Conservation (phyloP, 1,140 invertebrate species). For the Hycleus cichorii region DNA sequence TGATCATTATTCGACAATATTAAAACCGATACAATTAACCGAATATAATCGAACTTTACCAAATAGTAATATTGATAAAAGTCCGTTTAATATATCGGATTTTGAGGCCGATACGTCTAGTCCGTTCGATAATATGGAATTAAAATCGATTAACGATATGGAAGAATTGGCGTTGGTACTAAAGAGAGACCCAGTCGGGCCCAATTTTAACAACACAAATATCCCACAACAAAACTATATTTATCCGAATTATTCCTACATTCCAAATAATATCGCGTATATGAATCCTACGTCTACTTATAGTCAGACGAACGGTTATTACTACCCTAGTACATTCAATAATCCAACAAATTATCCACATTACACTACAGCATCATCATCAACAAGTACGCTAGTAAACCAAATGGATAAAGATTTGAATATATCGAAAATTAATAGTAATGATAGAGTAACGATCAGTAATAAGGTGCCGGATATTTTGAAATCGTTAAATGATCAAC, state of each 20-base stretch:
- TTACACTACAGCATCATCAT: too few relatives aligned
- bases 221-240: background rate
- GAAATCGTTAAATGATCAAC: slow-evolving; percentile 60
- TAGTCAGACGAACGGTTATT: slow-evolving; percentile 18
- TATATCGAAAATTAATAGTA: background rate
- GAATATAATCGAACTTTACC: slow-evolving; percentile 3
- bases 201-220: background rate
- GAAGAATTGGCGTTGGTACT: slow-evolving; percentile 72
- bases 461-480: slow-evolving; percentile 66
- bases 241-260: background rate
- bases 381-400: too few relatives aligned
- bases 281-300: slow-evolving; percentile 43
- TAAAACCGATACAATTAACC: slow-evolving; percentile 32
- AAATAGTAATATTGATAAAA: slow-evolving; percentile 26
- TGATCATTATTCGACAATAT: slow-evolving; percentile 27
- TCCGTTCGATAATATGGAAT: slow-evolving; percentile 83
- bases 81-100: slow-evolving; percentile 47
- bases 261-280: slow-evolving; percentile 35
- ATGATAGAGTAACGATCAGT: background rate
- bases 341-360: too few relatives aligned
- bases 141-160: slow-evolving; percentile 85
- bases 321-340: slow-evolving; percentile 4
- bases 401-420: too few relatives aligned
- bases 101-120: slow-evolving; percentile 85
- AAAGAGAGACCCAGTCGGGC: slow-evolving; percentile 32